Evolutionary conservation across 23 tunicate species (phyloP), one percentile per base, ranked within the genome.

Genomic region (Halocynthia aurantium): DNA sequence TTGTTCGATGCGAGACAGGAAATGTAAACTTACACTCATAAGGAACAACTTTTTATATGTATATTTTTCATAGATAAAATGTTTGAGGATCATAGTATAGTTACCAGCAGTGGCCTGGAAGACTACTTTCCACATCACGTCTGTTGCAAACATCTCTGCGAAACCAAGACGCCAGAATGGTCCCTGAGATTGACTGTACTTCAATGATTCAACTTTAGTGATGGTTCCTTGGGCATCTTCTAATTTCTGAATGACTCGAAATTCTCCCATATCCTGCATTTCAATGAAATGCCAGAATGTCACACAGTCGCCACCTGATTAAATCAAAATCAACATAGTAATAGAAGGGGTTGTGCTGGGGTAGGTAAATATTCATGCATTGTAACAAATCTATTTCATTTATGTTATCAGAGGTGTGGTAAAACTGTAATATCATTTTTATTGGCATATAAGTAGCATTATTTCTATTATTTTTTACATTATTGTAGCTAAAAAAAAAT

Each of bases 81-180:
- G 4, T 31, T 31, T 31, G 44, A 31, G 44, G 44, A 31, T 31
- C 44, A 31, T 31, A 31, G 44, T 31, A 31, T 31, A 31, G 44
- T 20, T 55, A 83, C 96, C 96, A 78, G 82, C 62, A 57, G 78
- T 76, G 44, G 97, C 72, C 73, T 91, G 84, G 62, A 86, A 91
- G 40, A 85, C 97, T 7, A 90, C 84, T 58, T 55, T 64, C 88
- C 87, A 91, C 10, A 77, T 70, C 8, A 57, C 50, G 8, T 91
- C 81, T 40, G 84, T 77, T 15, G 92, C 80, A 56, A 61, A 70
- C 97, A 91, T 91, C 53, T 86, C 97, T 6, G 97, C 97, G 56
- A 76, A 81, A 8, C 87, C 97, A 20, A 77, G 60, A 49, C 84
- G 21, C 97, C 97, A 91, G 20, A 7, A 60, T 49, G 82, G 83